Evolutionary conservation across 2,888 invertebrate genomes (phyloP).

Genomic region (Apamea crenata): DNA sequence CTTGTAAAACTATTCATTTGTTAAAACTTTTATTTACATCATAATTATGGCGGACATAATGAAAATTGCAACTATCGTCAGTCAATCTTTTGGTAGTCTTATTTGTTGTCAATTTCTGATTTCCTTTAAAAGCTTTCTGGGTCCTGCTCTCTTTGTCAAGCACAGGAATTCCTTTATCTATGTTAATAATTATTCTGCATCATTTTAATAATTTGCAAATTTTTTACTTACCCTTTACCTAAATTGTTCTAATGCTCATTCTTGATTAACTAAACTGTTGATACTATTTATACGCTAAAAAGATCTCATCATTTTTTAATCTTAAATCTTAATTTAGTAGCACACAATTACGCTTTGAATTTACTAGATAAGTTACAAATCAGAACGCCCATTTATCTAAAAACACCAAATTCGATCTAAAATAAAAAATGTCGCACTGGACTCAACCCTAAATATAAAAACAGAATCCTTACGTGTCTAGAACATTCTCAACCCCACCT

Average conservation of each 20-base stretch:
- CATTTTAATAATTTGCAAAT: neutral
- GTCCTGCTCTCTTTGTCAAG: neutral
- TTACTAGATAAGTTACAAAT: conserved; percentile 43
- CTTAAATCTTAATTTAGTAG: neutral
- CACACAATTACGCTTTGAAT: neutral
- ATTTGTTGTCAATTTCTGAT: neutral
- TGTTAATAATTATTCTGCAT: neutral
- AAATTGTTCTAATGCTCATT: neutral
- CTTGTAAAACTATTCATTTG: neutral
- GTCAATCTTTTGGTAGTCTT: neutral
- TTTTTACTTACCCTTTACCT: too few species aligned
- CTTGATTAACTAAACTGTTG: neutral
- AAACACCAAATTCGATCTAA: conserved; percentile 25
- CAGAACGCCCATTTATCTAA: conserved; percentile 22
- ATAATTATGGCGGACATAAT: neutral
- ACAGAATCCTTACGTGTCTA: conserved; percentile 68
- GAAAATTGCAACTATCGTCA: neutral
- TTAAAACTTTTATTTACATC: conserved; percentile 15
- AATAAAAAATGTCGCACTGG: conserved; percentile 45
- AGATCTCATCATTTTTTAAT: neutral
- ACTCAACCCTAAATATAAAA: conserved; percentile 78
- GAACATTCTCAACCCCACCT: conserved; percentile 92
- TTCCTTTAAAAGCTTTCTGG: neutral
- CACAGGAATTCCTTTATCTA: too few species aligned
- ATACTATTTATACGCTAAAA: neutral